These are phyloP conservation scores for Drosophila kuntzei DNA, from an alignment of 2,888 invertebrate species.

Conservation along the genomic window DNA sequence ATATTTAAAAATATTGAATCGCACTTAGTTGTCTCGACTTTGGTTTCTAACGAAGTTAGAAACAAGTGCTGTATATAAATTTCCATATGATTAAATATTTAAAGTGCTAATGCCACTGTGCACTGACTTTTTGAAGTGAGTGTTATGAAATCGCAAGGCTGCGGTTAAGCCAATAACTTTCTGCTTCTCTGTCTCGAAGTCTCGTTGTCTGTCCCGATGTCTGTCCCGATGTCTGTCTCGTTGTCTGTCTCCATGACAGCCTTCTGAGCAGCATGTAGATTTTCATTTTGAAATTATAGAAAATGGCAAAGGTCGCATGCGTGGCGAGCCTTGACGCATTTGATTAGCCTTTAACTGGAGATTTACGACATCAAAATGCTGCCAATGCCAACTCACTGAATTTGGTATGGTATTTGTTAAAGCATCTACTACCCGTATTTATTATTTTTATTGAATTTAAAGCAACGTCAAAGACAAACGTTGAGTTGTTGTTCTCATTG, in stretches of 20 bases:
- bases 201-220: conserved; percentile 6
- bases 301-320: conserved; percentile 63
- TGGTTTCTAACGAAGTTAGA: neutral
- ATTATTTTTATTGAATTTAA: conserved; percentile 42
- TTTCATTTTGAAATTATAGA: conserved; percentile 42
- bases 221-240: neutral
- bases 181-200: neutral
- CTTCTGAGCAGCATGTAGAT: conserved; percentile 1
- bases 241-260: conserved; percentile 16
- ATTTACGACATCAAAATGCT: conserved; percentile 41
- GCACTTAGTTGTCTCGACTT: neutral
- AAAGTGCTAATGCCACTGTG: conserved; percentile 14
- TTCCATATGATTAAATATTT: conserved; percentile 1
- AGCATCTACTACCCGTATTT: conserved; percentile 32
- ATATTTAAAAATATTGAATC: too few species aligned
- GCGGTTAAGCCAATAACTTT: conserved; percentile 13
- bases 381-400: conserved; percentile 14
- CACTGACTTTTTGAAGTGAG: conserved; percentile 1
- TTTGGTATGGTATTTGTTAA: conserved; percentile 37
- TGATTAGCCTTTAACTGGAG: conserved; percentile 59
- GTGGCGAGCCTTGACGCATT: conserved; percentile 58
- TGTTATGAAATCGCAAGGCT: conserved; percentile 15
- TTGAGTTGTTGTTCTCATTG: conserved; percentile 37
- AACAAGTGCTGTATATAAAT: neutral
- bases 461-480: conserved; percentile 2